A percentile compares a stretch with the other conserved stretches of the same genome.
Evolutionary conservation across 2,113 vertebrate species (phyloP).

Genomic region (Indri indri): DNA sequence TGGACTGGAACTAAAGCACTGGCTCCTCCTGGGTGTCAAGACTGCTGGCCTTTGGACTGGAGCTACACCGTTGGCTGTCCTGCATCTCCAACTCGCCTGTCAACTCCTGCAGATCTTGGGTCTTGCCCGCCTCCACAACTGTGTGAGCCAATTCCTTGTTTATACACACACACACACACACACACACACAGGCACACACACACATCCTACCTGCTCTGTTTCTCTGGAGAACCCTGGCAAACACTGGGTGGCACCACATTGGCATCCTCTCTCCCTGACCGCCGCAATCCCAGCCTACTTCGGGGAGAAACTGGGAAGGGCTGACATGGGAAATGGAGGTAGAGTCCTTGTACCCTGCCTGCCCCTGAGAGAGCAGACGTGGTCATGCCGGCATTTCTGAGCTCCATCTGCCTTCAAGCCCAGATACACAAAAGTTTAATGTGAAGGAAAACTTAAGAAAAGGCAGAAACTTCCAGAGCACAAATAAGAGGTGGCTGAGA

Average conservation of each 20-base stretch:
- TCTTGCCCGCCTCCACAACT: too few relatives aligned
- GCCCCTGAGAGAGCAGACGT: background rate
- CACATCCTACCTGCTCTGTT: background rate
- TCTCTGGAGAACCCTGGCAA: background rate
- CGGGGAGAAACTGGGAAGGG: background rate
- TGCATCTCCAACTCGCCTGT: background rate
- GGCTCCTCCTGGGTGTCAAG: background rate
- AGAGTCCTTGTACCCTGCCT: background rate
- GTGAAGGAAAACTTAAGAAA: background rate
- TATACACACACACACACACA: too few relatives aligned
- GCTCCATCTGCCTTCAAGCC: background rate
- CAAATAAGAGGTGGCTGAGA: background rate
- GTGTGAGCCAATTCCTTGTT: too few relatives aligned
- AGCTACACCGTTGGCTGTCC: background rate
- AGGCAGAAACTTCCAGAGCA: background rate
- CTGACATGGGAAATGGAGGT: background rate
- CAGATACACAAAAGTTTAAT: background rate
- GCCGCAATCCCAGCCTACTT: background rate
- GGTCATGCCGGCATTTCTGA: background rate
- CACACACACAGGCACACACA: background rate
- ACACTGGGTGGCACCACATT: background rate
- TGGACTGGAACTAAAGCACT: background rate
- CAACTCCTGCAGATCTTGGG: background rate
- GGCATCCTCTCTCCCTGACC: background rate
- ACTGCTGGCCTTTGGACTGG: background rate